Conservation (phyloP, 2,888 invertebrate genomes). For the Hoplodrina ambigua region DNA sequence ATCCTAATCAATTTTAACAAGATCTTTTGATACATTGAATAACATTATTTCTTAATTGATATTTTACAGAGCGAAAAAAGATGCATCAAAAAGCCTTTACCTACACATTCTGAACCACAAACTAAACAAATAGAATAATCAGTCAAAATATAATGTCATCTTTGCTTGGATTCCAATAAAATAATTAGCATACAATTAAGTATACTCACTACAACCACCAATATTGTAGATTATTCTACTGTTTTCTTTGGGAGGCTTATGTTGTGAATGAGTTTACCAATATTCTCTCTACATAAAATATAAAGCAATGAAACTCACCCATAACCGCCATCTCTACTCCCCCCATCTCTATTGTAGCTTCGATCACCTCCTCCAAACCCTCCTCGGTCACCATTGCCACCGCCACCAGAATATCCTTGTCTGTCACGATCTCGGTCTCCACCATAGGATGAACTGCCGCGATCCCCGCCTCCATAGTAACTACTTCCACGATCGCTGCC, state of each 20-base stretch:
- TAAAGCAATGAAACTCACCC: constrained; percentile 87
- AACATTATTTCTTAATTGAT: neutral
- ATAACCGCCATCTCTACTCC: constrained; percentile 90
- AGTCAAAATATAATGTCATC: neutral
- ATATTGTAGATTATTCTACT: constrained; percentile 6
- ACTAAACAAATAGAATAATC: too few relatives aligned
- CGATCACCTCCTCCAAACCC: constrained; percentile 87
- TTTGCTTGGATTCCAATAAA: neutral
- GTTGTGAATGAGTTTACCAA: constrained; percentile 11
- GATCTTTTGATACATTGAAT: neutral
- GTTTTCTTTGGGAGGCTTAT: neutral
- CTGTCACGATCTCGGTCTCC: constrained; percentile 83
- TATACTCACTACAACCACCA: neutral
- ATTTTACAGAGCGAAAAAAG: too few relatives aligned
- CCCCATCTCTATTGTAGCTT: constrained; percentile 90
- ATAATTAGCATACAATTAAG: neutral
- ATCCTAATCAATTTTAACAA: neutral
- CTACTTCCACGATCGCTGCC: constrained; percentile 78
- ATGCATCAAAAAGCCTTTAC: too few relatives aligned
- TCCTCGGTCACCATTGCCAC: constrained; percentile 77
- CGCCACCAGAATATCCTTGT: constrained; percentile 80
- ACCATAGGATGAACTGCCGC: constrained; percentile 79
- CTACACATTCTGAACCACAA: too few relatives aligned
- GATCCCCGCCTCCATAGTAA: constrained; percentile 79
- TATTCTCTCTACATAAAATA: constrained; percentile 35